Percentiles rank a stretch among this genome's conserved stretches.
phyloP scores from a whole-genome alignment of 2,888 invertebrate species.

The Meta bourneti region DNA sequence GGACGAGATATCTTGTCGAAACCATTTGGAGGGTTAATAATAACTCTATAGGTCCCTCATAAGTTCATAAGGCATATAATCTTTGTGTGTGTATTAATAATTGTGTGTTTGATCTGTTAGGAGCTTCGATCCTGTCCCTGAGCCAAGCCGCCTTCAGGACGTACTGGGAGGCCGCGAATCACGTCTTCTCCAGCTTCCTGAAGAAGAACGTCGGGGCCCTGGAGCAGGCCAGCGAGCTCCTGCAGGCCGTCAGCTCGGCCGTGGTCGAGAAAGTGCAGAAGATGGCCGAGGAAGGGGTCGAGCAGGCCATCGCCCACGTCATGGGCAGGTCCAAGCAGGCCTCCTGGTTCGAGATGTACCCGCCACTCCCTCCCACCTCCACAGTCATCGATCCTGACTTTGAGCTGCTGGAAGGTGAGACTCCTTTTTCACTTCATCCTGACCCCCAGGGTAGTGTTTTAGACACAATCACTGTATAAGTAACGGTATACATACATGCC shows the following conservation, averaged over 20 bases:
- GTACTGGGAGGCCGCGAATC: constrained; percentile 57
- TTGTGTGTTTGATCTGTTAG: neutral
- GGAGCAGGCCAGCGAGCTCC: constrained; percentile 42
- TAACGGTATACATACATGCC: no score
- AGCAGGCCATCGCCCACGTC: constrained; percentile 67
- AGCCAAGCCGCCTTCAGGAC: constrained; percentile 61
- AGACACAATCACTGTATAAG: no score
- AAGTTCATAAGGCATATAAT: no score
- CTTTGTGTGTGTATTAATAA: no score
- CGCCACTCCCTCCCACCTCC: constrained; percentile 6
- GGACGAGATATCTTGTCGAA: no score
- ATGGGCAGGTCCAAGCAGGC: constrained; percentile 65
- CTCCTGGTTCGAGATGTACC: constrained; percentile 74
- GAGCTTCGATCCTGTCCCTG: constrained; percentile 46
- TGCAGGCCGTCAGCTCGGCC: constrained; percentile 55
- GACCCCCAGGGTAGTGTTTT: no score
- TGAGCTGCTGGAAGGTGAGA: constrained; percentile 55
- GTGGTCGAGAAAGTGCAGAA: constrained; percentile 73
- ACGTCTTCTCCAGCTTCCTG: constrained; percentile 55
- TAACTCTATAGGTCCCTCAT: no score
- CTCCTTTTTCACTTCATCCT: neutral
- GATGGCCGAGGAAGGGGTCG: constrained; percentile 63
- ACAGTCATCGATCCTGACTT: constrained; percentile 40
- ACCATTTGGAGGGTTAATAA: no score
- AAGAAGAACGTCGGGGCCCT: constrained; percentile 45